Percentiles rank a stretch among this genome's conserved stretches.
Conservation (phyloP, 2,797 vertebrate species). For the Menidia menidia region DNA sequence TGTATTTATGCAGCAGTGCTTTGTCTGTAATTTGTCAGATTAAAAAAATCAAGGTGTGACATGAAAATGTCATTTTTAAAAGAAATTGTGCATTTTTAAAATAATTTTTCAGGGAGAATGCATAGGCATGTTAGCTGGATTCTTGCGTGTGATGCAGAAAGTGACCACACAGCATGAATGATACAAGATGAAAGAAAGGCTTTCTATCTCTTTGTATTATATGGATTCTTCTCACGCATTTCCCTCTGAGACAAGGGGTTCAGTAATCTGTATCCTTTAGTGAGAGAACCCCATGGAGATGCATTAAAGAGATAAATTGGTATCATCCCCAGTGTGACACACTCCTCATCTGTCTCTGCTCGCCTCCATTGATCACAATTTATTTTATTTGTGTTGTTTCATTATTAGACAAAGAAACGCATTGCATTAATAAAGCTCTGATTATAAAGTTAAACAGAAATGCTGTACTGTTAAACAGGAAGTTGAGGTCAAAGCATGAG, state of each 20-base stretch:
- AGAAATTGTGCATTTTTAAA: neutral
- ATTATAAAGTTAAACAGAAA: slow-evolving; percentile 85
- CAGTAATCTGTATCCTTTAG: slow-evolving; percentile 88
- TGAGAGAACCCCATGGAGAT: slow-evolving; percentile 87
- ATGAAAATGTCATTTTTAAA: slow-evolving; percentile 6
- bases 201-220: slow-evolving; percentile 76
- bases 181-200: slow-evolving; percentile 69
- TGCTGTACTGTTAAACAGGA: slow-evolving; percentile 78
- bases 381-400: slow-evolving; percentile 88
- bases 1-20: neutral
- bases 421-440: slow-evolving; percentile 85
- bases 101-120: slow-evolving; percentile 24
- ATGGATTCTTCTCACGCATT: slow-evolving; percentile 83
- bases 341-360: slow-evolving; percentile 88
- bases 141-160: slow-evolving; percentile 61
- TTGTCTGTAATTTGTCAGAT: neutral
- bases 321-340: slow-evolving; percentile 86
- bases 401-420: slow-evolving; percentile 86
- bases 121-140: slow-evolving; percentile 44
- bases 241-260: slow-evolving; percentile 81
- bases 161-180: slow-evolving; percentile 70
- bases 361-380: slow-evolving; percentile 88
- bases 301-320: slow-evolving; percentile 91
- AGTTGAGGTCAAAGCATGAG: slow-evolving; percentile 63
- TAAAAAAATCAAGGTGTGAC: neutral